phyloP scores from a whole-genome alignment of 2,888 invertebrate genomes.

The Petrolisthes cinctipes region DNA sequence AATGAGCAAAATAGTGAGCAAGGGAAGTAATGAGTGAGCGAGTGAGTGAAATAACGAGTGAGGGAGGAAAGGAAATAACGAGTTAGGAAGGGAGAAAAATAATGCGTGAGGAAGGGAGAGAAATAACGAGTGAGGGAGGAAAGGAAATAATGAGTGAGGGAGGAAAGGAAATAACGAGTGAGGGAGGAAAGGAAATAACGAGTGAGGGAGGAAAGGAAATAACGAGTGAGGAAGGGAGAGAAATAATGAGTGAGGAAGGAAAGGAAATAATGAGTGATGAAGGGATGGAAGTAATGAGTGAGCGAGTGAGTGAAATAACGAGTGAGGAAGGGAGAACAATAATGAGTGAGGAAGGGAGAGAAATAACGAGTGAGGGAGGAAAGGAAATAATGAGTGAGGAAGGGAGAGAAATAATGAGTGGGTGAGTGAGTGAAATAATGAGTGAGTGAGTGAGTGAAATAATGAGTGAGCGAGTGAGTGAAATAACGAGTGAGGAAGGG shows the following conservation, averaged over 20 bases:
- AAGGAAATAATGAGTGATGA: background rate
- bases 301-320: background rate
- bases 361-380: background rate
- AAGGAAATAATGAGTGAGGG: background rate
- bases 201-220: background rate
- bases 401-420: background rate
- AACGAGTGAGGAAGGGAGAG: background rate
- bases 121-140: background rate
- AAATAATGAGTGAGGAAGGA: background rate
- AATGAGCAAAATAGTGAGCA: background rate
- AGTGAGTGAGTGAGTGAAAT: background rate
- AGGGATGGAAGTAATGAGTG: background rate
- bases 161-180: background rate
- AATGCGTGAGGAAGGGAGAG: no score
- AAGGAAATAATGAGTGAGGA: background rate
- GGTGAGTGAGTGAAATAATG: background rate
- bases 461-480: background rate
- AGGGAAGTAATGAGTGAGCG: background rate
- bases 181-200: background rate
- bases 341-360: background rate
- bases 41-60: background rate
- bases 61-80: background rate
- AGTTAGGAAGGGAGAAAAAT: background rate
- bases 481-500: background rate
- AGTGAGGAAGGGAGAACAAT: background rate